phyloP scores from a whole-genome alignment of 2,888 invertebrate species.

The Dasypolia templi region DNA sequence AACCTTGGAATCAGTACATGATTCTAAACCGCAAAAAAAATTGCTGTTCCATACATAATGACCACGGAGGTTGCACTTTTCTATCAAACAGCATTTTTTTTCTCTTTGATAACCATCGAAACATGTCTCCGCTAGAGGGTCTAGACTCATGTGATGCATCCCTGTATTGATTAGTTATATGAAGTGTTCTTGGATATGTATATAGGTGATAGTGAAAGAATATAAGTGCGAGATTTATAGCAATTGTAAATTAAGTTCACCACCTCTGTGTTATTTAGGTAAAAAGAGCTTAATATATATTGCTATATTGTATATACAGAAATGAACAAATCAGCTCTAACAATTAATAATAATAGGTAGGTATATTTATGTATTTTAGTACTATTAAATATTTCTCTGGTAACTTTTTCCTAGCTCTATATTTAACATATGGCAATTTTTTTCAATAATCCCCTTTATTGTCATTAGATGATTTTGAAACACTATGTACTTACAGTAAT shows the following conservation, averaged over 20 bases:
- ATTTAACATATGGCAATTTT: conserved; percentile 66
- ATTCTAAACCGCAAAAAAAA: too few relatives aligned
- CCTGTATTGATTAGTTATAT: not conserved
- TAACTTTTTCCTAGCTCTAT: conserved; percentile 57
- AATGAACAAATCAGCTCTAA: conserved; percentile 31
- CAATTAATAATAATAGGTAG: conserved; percentile 31
- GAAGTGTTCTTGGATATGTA: conserved; percentile 4
- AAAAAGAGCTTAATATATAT: too few relatives aligned
- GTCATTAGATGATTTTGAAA: conserved; percentile 65
- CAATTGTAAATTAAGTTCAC: conserved; percentile 23
- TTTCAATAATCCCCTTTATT: conserved; percentile 69
- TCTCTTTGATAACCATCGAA: too few relatives aligned
- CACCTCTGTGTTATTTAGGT: too few relatives aligned
- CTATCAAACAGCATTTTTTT: too few relatives aligned
- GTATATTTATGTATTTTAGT: conserved; percentile 26
- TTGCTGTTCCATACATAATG: too few relatives aligned
- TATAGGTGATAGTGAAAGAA: conserved; percentile 36
- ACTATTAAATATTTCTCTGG: conserved; percentile 64
- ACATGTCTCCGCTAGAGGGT: too few relatives aligned
- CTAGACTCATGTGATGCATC: too few relatives aligned
- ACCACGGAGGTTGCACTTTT: too few relatives aligned
- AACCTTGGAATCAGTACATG: too few relatives aligned
- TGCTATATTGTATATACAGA: too few relatives aligned
- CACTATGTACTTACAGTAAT: conserved; percentile 30
- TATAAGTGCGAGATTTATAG: conserved; percentile 50